Conservation (phyloP, 2,888 invertebrate genomes). For the Chymomyza amoena region DNA sequence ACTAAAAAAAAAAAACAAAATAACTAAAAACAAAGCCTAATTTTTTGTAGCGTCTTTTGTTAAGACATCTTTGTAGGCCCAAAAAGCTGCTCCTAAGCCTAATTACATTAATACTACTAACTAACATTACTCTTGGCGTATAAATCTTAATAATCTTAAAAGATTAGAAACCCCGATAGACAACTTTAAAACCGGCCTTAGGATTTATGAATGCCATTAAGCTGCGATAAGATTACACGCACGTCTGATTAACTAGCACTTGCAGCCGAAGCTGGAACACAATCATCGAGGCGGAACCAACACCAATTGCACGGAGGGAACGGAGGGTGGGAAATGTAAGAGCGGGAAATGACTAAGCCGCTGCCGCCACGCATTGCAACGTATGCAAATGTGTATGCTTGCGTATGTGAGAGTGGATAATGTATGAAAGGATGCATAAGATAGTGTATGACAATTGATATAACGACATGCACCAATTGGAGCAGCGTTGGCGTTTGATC, state of each 20-base stretch:
- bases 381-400: conserved; percentile 1
- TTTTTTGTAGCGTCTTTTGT: background rate
- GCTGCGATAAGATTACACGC: background rate
- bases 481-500: no score
- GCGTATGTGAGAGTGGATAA: conserved; percentile 2
- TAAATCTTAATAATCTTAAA: background rate
- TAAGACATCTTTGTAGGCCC: no score
- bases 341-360: background rate
- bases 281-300: background rate
- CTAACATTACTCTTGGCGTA: background rate
- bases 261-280: background rate
- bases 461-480: background rate
- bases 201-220: background rate
- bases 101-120: background rate
- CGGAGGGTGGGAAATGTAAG: background rate
- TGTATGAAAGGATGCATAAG: background rate
- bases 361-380: background rate
- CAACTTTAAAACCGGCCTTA: background rate
- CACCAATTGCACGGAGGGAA: background rate
- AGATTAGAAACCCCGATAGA: background rate
- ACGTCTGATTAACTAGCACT: background rate
- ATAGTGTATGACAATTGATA: conserved; percentile 6
- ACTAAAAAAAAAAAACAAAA: background rate
- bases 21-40: background rate
- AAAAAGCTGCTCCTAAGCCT: background rate